Base-by-base conservation (phyloP, 2,113 vertebrate species). In the Centropristis striata region DNA sequence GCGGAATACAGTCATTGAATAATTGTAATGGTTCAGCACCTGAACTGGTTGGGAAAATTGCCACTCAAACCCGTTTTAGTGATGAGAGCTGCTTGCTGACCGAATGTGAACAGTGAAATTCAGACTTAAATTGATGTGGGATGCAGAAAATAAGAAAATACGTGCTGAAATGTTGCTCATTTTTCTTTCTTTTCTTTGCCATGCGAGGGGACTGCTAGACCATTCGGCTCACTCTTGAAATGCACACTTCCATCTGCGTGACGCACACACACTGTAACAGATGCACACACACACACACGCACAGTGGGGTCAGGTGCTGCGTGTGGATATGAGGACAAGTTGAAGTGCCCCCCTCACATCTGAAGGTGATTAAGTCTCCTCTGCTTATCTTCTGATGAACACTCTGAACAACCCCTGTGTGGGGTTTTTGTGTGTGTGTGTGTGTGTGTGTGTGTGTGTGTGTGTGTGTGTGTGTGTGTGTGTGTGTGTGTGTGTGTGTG, bases 381-480 rank as follows among this genome's bases (percentile, higher is more conserved):
- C 83, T 90, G 91, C 93, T 94, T 94, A 95, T 95, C 93, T 92
- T 93, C 92, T 92, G 86, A 93, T 94, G 88, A 93, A 92, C 92
- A 94, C 84, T 80, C 90, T 82, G 89, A 78, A 81, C 67, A 75
- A 83, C 50, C 80, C 47, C 81, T 55, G 63, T 78, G 80, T 88
- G 70, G 9, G 2, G 49, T 23, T 72, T 46, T n/a, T 60, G 75
- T 81, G 66, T 25, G 49, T 55, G 75, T 66, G 53, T 21, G n/a
- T 69, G 65, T 64, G 27, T 63, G 73, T 51, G 74, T 60, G 75
- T 81, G 66, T 25, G 49, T 55, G 75, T 66, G 53, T 21, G n/a
- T 69, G 65, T 64, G 27, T 63, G 73, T 51, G 74, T 60, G 75
- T 81, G 66, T 25, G 49, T 55, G 75, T 66, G 53, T 21, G n/a